Conservation (phyloP, 2,113 vertebrate genomes). For the Paramisgurnus dabryanus region DNA sequence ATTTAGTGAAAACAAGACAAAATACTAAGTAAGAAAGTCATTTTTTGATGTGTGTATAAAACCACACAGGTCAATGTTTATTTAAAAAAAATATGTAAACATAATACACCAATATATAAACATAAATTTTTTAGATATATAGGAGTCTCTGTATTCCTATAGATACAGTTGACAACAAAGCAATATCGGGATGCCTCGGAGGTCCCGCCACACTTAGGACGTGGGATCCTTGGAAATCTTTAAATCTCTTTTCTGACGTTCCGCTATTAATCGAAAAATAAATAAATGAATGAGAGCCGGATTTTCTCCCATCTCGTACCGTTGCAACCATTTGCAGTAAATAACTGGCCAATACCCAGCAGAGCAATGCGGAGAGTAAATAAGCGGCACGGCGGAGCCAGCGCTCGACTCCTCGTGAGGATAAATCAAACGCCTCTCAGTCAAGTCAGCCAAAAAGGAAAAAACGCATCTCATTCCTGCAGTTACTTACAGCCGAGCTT, state of each 20-base stretch:
- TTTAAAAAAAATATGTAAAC: too few relatives aligned
- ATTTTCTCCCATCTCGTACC: conserved; percentile 49
- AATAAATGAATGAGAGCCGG: conserved; percentile 51
- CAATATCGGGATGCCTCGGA: conserved; percentile 38
- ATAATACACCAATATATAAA: too few relatives aligned
- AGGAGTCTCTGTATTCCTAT: conserved; percentile 50
- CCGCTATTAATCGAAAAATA: conserved; percentile 53
- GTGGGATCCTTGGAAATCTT: conserved; percentile 41
- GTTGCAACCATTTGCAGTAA: conserved; percentile 58
- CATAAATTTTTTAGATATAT: too few relatives aligned
- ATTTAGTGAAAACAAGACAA: too few relatives aligned
- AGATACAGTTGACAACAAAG: conserved; percentile 39
- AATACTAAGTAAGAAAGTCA: too few relatives aligned
- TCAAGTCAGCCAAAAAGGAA: conserved; percentile 64
- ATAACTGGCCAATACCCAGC: conserved; percentile 58
- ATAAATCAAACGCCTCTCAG: conserved; percentile 69
- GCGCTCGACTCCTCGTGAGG: conserved; percentile 57
- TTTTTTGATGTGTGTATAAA: too few relatives aligned
- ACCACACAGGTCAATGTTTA: too few relatives aligned
- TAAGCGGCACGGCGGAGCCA: conserved; percentile 56
- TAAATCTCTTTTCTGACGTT: conserved; percentile 50
- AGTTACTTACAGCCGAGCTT: conserved; percentile 69
- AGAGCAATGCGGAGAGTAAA: conserved; percentile 66
- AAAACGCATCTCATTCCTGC: conserved; percentile 66
- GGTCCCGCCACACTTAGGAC: conserved; percentile 36